These are phyloP conservation scores for Heliornis fulica DNA, from an alignment of 2,113 vertebrate genomes.

Conservation along the genomic window DNA sequence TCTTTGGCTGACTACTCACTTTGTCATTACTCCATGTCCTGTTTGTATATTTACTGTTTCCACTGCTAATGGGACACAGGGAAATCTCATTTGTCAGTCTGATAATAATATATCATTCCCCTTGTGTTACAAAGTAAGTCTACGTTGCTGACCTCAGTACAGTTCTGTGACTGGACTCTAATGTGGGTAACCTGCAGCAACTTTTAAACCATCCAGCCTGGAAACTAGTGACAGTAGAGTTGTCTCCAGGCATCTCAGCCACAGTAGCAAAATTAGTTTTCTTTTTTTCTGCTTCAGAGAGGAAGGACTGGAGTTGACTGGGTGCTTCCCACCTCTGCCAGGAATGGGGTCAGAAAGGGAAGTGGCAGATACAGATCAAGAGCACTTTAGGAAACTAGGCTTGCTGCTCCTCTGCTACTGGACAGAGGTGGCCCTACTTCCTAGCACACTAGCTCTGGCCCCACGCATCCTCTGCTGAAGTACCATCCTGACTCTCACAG, in stretches of 20 bases:
- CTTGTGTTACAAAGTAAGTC: neutral
- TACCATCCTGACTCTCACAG: neutral
- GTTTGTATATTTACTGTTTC: neutral
- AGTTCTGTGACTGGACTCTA: neutral
- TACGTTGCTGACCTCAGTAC: neutral
- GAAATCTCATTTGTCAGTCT: neutral
- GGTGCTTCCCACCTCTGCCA: neutral
- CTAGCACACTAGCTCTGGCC: neutral
- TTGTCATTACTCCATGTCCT: neutral
- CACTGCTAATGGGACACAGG: neutral
- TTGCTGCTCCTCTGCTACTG: neutral
- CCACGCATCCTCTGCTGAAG: neutral
- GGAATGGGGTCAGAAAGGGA: neutral
- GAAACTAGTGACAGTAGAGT: neutral
- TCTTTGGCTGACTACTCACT: neutral
- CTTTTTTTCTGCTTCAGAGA: neutral
- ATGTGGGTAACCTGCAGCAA: neutral
- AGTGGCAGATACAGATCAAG: neutral
- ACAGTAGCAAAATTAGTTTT: neutral
- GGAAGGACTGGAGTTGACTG: neutral
- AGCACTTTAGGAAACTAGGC: neutral
- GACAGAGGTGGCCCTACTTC: neutral
- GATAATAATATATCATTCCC: neutral
- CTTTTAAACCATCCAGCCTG: neutral
- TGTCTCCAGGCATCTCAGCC: neutral